phyloP scores from a whole-genome alignment of 1,140 invertebrate genomes.

The Uloborus diversus region DNA sequence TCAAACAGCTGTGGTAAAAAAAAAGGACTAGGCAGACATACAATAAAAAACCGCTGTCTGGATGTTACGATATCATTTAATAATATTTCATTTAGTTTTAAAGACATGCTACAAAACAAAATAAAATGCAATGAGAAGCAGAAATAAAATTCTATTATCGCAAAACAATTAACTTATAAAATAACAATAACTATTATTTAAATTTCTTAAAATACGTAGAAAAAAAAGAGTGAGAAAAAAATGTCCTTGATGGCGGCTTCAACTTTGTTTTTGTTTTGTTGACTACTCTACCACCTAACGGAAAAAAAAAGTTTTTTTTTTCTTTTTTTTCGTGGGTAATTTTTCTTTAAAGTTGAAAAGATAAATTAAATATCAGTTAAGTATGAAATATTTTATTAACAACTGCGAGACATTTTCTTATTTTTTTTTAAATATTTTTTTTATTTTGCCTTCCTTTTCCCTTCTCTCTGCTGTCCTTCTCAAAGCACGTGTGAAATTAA shows the following conservation, averaged over 20 bases:
- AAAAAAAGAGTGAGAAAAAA: constrained; percentile 52
- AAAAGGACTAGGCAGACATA: constrained; percentile 50
- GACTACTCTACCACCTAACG: constrained; percentile 39
- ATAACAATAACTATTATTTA: constrained; percentile 22
- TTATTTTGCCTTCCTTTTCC: too few relatives aligned
- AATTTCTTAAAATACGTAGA: constrained; percentile 46
- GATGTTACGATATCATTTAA: constrained; percentile 40
- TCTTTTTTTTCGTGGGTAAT: neutral
- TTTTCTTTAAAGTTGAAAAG: too few relatives aligned
- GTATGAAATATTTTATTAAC: too few relatives aligned
- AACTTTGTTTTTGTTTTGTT: constrained; percentile 44
- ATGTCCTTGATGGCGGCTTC: constrained; percentile 53
- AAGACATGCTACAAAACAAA: constrained; percentile 10
- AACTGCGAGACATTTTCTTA: too few relatives aligned
- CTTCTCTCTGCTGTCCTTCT: too few relatives aligned
- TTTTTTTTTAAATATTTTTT: too few relatives aligned
- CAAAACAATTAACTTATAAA: constrained; percentile 3
- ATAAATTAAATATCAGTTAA: too few relatives aligned
- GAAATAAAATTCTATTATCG: constrained; percentile 12
- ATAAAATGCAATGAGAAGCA: constrained; percentile 11
- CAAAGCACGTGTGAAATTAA: too few relatives aligned
- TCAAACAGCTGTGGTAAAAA: constrained; percentile 55
- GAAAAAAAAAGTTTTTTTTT: constrained; percentile 47
- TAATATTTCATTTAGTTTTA: constrained; percentile 28
- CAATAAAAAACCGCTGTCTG: constrained; percentile 56